These are phyloP conservation scores for Arbacia lixula DNA, from an alignment of 53 echinoderm and acorn worm species.

Conservation along the genomic window DNA sequence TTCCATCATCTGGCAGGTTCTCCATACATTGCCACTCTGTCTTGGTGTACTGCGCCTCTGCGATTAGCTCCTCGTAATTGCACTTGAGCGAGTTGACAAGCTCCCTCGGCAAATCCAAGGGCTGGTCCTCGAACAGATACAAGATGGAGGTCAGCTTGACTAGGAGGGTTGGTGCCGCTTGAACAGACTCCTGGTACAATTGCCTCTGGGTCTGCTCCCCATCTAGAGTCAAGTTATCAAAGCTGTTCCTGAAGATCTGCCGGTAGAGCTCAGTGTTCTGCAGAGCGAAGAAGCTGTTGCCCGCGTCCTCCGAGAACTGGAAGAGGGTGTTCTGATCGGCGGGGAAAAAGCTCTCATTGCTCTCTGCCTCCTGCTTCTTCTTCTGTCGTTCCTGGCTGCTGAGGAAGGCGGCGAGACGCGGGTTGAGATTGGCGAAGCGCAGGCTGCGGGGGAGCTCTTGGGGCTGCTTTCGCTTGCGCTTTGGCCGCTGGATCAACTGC, in stretches of 20 bases:
- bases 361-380: slow-evolving; percentile 65
- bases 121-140: slow-evolving; percentile 84
- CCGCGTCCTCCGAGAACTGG: slow-evolving; percentile 49
- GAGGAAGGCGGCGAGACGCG: slow-evolving; percentile 91
- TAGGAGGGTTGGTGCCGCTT: slow-evolving; percentile 82
- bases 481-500: slow-evolving; percentile 71
- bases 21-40: slow-evolving; percentile 96
- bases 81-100: slow-evolving; percentile 76
- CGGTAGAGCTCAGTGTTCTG: slow-evolving; percentile 64
- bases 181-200: slow-evolving; percentile 81
- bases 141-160: slow-evolving; percentile 83
- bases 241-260: slow-evolving; percentile 60
- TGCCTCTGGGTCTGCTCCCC: slow-evolving; percentile 91
- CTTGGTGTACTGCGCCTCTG: slow-evolving; percentile 74
- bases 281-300: slow-evolving; percentile 68
- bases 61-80: slow-evolving; percentile 66
- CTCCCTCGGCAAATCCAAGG: slow-evolving; percentile 87
- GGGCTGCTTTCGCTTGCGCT: slow-evolving; percentile 82
- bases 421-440: slow-evolving; percentile 95
- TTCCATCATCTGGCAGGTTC: slow-evolving; percentile 74
- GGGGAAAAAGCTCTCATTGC: slow-evolving; percentile 48
- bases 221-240: slow-evolving; percentile 72
- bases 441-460: slow-evolving; percentile 89
- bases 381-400: slow-evolving; percentile 89
- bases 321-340: slow-evolving; percentile 2